These are phyloP conservation scores for Chamaea fasciata DNA, from an alignment of 2,113 vertebrate genomes.

Conservation along the genomic window DNA sequence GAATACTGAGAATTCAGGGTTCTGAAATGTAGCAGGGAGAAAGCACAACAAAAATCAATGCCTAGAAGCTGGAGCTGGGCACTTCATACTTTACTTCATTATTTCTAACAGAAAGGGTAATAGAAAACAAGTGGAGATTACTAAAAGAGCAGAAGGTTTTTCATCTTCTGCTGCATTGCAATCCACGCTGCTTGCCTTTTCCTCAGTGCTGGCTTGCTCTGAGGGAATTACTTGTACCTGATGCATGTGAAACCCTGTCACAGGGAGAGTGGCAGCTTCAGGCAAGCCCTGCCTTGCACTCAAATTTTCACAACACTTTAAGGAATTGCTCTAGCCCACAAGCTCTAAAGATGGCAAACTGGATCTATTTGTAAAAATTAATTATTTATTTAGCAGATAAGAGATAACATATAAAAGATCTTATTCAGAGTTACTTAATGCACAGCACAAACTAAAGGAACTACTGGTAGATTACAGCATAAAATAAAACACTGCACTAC, in stretches of 20 bases:
- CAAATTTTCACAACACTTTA: neutral
- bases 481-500: neutral
- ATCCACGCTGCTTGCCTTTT: neutral
- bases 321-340: rapidly evolving
- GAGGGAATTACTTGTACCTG: neutral
- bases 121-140: neutral
- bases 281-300: neutral
- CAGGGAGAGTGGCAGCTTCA: neutral
- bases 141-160: neutral
- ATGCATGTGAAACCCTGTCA: neutral
- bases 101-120: neutral
- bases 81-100: neutral
- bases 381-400: neutral
- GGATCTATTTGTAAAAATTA: neutral
- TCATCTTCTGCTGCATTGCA: neutral
- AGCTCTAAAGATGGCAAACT: no score
- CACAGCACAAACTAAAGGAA: neutral
- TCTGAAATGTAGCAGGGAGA: neutral
- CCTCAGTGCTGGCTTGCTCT: neutral
- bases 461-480: neutral
- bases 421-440: neutral
- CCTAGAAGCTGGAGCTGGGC: neutral
- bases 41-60: neutral
- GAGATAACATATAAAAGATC: neutral
- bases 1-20: neutral